Evolutionary conservation across 2,888 invertebrate species (phyloP), one percentile per base, ranked within the genome.

Genomic region (Ditula angustiorana): DNA sequence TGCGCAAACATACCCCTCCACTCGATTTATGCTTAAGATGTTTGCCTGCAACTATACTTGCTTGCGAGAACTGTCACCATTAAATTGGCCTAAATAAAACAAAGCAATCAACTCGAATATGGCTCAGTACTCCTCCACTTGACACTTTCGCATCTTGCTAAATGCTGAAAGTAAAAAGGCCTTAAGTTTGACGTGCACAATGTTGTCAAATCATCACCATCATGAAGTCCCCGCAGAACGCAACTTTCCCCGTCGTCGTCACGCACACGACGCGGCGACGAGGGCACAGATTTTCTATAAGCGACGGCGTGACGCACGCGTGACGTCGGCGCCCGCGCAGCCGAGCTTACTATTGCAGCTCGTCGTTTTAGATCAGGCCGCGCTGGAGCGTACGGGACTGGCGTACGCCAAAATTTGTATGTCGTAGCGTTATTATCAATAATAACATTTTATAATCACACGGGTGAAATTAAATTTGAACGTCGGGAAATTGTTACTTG

Each of bases 231-330:
- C 7, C 16, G n/a, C 2, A 1, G 11, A 10, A 11, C 50, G 33
- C 33, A 21, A 23, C 23, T 53, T 23, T 23, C 33, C 50, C 30
- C 50, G 30, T 21, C 23, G 4, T 10, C 53, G 53, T 23, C 53
- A 53, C 59, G 26, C 50, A 37, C 10, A 10, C 50, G 60, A 28
- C 60, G 28, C 41, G 44, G 19, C 33, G 49, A 19, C 83, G 89
- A 89, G 89, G 88, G 88, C 83, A 88, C 83, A 76, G 80, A 77
- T 82, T 87, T 86, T 87, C 90, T 91, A 91, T 91, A 90, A 88
- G 87, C 81, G 90, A 88, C 83, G 71, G 70, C 74, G 87, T 91
- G 90, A 91, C 91, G 91, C 91, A 88, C 88, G 84, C 75, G 76
- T 87, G 88, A 88, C 90, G 88, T 76, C 71, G 71, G 69, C 44